These are phyloP conservation scores for Galerucella pusilla DNA, from an alignment of 2,888 invertebrate genomes.

Conservation along the genomic window DNA sequence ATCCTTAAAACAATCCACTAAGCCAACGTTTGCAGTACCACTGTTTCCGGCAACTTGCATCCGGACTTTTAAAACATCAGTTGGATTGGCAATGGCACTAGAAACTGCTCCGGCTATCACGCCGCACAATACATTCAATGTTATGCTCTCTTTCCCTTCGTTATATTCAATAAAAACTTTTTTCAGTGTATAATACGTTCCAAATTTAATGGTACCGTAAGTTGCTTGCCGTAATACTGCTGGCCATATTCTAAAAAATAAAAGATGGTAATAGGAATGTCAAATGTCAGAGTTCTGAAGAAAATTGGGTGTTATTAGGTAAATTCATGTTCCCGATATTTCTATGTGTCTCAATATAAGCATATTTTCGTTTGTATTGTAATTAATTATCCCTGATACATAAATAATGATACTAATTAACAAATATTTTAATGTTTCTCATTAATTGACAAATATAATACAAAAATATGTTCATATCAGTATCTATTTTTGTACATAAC, in stretches of 20 bases:
- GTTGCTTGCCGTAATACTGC: slow-evolving; percentile 93
- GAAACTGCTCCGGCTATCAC: slow-evolving; percentile 89
- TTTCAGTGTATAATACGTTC: slow-evolving; percentile 93
- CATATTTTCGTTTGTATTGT: no score
- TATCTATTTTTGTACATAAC: no score
- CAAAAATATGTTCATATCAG: no score
- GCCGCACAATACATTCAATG: slow-evolving; percentile 83
- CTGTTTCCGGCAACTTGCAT: slow-evolving; percentile 84
- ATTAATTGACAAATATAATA: no score
- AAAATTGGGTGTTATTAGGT: no score
- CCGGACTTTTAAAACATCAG: slow-evolving; percentile 94
- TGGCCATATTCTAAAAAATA: slow-evolving; percentile 81
- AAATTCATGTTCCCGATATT: no score
- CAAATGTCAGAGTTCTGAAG: no score
- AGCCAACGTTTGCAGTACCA: slow-evolving; percentile 62
- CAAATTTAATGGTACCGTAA: slow-evolving; percentile 97
- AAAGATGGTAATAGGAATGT: neutral
- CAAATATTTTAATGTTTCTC: no score
- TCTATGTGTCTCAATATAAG: no score
- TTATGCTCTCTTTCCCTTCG: slow-evolving; percentile 68
- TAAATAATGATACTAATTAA: no score
- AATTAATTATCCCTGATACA: no score
- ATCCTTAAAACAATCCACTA: slow-evolving; percentile 83
- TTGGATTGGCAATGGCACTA: slow-evolving; percentile 95
- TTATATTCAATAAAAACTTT: slow-evolving; percentile 72